phyloP scores from a whole-genome alignment of 2,888 invertebrate species.

The Erpobdella octoculata region DNA sequence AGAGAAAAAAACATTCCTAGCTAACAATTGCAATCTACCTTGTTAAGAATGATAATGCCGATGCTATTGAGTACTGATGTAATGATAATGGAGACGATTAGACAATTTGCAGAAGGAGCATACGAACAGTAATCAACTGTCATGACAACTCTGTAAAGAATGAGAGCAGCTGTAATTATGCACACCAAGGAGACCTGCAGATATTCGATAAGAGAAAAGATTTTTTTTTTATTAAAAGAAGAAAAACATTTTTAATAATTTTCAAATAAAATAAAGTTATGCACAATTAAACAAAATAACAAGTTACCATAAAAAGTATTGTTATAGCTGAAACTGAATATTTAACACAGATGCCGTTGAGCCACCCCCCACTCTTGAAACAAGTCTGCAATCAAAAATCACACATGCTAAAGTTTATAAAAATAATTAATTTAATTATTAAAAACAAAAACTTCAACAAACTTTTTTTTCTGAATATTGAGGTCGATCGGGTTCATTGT shows the following conservation, averaged over 20 bases:
- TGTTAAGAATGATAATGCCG: slow-evolving; percentile 53
- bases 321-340: not conserved
- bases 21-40: slow-evolving; percentile 39
- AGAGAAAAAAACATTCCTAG: no score
- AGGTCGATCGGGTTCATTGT: slow-evolving; percentile 53
- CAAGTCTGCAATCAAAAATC: not conserved
- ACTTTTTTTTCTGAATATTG: slow-evolving; percentile 42
- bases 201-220: no score
- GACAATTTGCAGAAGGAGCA: slow-evolving; percentile 40
- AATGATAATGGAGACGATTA: slow-evolving; percentile 49
- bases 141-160: slow-evolving; percentile 50
- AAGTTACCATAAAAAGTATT: not conserved
- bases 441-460: not conserved
- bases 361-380: not conserved
- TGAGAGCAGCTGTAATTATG: slow-evolving; percentile 47
- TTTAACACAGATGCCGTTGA: not conserved
- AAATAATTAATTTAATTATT: not conserved
- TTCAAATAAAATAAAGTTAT: not conserved
- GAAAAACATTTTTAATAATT: no score
- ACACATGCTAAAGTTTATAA: not conserved
- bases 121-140: slow-evolving; percentile 45
- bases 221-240: no score
- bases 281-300: not conserved
- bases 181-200: slow-evolving; percentile 48
- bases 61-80: slow-evolving; percentile 53